Percentiles rank a stretch among this genome's conserved stretches.
phyloP scores from a whole-genome alignment of 2,888 invertebrate species.

The Boloria euphrosyne region DNA sequence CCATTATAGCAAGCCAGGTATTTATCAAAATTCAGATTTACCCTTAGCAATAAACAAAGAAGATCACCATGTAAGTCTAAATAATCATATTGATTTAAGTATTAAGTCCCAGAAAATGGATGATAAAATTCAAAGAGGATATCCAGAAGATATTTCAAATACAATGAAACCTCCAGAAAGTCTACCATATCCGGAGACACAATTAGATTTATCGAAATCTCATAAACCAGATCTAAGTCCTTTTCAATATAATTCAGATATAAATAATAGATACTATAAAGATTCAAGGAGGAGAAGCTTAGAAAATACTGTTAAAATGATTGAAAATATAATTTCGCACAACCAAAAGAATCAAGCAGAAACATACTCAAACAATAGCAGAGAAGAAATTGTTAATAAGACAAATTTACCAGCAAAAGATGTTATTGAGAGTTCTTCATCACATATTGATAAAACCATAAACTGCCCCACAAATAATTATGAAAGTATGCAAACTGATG shows the following conservation, averaged over 20 bases:
- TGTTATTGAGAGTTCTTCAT: neutral
- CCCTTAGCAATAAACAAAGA: slow-evolving; percentile 14
- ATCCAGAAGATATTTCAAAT: slow-evolving; percentile 5
- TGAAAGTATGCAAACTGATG: neutral
- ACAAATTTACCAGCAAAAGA: slow-evolving; percentile 9
- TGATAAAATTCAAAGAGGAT: neutral
- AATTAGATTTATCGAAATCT: slow-evolving; percentile 31
- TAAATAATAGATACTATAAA: slow-evolving; percentile 37
- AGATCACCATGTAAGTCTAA: slow-evolving; percentile 24
- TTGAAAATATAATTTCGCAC: slow-evolving; percentile 62
- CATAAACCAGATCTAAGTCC: slow-evolving; percentile 27
- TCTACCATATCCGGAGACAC: neutral
- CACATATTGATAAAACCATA: neutral
- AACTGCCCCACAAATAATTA: neutral
- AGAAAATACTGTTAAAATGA: slow-evolving; percentile 66
- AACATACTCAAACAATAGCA: neutral
- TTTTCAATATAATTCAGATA: slow-evolving; percentile 27
- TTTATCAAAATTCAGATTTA: slow-evolving; percentile 21
- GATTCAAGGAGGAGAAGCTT: slow-evolving; percentile 59
- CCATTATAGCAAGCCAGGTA: slow-evolving; percentile 3
- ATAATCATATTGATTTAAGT: slow-evolving; percentile 28
- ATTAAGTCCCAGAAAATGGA: slow-evolving; percentile 23
- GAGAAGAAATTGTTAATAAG: neutral
- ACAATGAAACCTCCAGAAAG: slow-evolving; percentile 11
- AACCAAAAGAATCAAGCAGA: slow-evolving; percentile 21